phyloP scores from a whole-genome alignment of 1,140 invertebrate species.

The Brachionus asplanchnoidis region DNA sequence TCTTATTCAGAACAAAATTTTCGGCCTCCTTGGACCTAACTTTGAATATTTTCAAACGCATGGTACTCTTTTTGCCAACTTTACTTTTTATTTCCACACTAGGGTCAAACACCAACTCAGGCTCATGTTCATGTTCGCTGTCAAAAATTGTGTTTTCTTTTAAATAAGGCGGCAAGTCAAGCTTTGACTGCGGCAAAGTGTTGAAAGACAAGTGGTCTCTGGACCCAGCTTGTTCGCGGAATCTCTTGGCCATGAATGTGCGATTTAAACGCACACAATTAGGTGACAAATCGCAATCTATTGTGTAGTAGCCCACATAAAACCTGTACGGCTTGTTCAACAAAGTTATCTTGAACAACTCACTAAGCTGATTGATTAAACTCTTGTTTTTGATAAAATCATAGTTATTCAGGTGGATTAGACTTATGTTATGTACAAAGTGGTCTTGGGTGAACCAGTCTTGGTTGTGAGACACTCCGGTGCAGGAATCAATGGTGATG shows the following conservation, averaged over 20 bases:
- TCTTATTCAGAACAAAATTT: not conserved
- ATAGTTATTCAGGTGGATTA: not conserved
- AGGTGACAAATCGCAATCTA: not conserved
- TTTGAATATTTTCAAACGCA: not conserved
- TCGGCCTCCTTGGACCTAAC: not conserved
- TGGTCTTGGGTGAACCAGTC: not conserved
- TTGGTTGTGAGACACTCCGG: not conserved
- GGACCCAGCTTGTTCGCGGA: not conserved
- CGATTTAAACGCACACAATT: slow-evolving; percentile 17
- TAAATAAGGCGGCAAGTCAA: not conserved
- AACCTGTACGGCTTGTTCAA: slow-evolving; percentile 7
- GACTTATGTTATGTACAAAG: not conserved
- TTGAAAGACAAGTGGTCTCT: not conserved
- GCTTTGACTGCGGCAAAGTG: not conserved
- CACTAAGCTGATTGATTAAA: not conserved
- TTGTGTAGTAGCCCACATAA: slow-evolving; percentile 32
- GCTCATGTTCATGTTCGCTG: not conserved
- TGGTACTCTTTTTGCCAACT: not conserved
- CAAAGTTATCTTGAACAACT: not conserved
- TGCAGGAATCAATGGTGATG: not conserved
- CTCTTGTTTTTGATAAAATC: not conserved
- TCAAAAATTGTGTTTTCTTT: slow-evolving; percentile 20
- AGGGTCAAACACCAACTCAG: not conserved
- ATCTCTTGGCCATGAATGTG: slow-evolving; percentile 10
- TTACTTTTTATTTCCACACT: not conserved